Evolutionary conservation across 2,888 invertebrate genomes (phyloP), one percentile per base, ranked within the genome.

Genomic region (Drosophila ustulata): DNA sequence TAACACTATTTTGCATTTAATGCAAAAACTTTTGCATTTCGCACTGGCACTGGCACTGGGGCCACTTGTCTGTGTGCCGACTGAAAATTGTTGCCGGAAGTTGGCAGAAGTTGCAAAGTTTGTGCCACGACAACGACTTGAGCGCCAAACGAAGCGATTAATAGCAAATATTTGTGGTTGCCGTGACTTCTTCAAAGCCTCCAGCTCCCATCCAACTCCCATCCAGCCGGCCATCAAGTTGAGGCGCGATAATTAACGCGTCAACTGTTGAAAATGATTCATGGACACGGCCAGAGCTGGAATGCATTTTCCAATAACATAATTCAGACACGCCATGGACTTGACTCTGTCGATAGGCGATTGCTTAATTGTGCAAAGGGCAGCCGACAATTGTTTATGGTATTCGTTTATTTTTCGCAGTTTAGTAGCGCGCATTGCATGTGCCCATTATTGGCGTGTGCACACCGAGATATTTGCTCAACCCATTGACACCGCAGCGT

Each of bases 1-100:
- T 82, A 80, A 85, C 85, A 87, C 87, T 78, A 76, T 80, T 87
- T 87, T 83, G 80, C 78, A 85, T 85, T 86, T 82, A 85, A 83
- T 86, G 85, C 78, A 80, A 75, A 85, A 86, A 87, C 52, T 86
- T 86, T 78, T 62, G 55, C 63, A 66, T 64, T 77, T 52, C 25
- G 34, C 37, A 9, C 32, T 32, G 9, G 32, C 53, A 1, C 37
- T 51, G 28, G 13, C 52, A 34, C 64, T 26, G 52, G 47, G 64
- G 56, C 49, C 30, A 59, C 58, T 66, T 57, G 64, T 46, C 50
- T 64, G 49, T 73, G 51, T 68, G 68, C 65, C 59, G 71, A 67
- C 78, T 61, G 73, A 61, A 78, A 84, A 82, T 58, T 85, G 72
- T 77, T 80, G 72, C 76, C 81, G 83, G 75, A 87, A 86, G 82